These are phyloP conservation scores for Lithophane ornitopus DNA, from an alignment of 2,888 invertebrate species.

Conservation along the genomic window DNA sequence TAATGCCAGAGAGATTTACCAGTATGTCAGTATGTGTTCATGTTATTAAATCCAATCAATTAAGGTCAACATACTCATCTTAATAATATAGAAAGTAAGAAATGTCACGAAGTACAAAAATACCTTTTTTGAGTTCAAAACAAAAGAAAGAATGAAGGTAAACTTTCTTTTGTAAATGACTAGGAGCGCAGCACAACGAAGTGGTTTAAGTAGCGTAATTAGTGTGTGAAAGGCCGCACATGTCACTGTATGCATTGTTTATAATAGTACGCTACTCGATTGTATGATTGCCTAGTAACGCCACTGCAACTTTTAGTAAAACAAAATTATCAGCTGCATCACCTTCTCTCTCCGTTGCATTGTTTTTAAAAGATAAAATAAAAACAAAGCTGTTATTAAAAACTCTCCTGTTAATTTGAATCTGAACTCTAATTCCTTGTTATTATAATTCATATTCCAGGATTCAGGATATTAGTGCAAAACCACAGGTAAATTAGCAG, in stretches of 20 bases:
- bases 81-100: constrained; percentile 53
- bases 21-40: background rate
- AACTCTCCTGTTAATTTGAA: background rate
- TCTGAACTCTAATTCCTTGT: background rate
- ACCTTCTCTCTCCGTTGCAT: background rate
- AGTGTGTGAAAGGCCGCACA: constrained; percentile 65
- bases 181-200: constrained; percentile 61
- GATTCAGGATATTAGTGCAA: background rate
- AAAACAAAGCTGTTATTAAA: background rate
- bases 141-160: constrained; percentile 47
- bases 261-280: constrained; percentile 33
- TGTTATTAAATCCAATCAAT: constrained; percentile 36
- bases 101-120: constrained; percentile 48
- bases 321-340: constrained; percentile 6
- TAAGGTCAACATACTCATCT: constrained; percentile 37
- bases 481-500: background rate
- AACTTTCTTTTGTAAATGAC: constrained; percentile 63
- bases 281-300: constrained; percentile 59
- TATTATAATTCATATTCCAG: background rate
- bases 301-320: constrained; percentile 32
- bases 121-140: constrained; percentile 38
- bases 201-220: constrained; percentile 60
- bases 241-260: constrained; percentile 57
- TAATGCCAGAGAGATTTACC: constrained; percentile 37
- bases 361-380: background rate